Conservation (phyloP, 2,888 invertebrate genomes). For the Pseudanteris insignis region DNA sequence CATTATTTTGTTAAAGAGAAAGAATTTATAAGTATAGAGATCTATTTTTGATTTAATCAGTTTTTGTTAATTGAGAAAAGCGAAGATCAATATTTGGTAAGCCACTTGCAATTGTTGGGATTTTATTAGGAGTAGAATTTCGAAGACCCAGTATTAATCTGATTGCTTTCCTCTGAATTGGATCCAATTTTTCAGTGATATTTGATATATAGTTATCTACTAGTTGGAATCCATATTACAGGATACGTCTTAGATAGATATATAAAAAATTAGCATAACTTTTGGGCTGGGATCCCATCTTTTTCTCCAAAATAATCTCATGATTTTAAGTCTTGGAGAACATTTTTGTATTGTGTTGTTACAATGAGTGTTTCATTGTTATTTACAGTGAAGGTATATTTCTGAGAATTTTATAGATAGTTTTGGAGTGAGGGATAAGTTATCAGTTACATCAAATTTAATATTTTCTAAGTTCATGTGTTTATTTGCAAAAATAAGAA, state of each 20-base stretch:
- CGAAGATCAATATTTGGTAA: neutral
- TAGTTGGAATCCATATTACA: slow-evolving; percentile 6
- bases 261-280: slow-evolving; percentile 10
- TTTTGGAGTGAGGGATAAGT: too few relatives aligned
- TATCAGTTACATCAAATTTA: too few relatives aligned
- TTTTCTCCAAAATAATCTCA: slow-evolving; percentile 1
- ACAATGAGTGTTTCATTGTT: neutral
- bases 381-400: neutral
- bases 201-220: neutral
- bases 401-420: too few relatives aligned
- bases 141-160: neutral
- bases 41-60: neutral
- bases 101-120: neutral
- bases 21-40: neutral
- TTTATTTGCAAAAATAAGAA: too few relatives aligned
- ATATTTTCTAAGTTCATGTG: too few relatives aligned
- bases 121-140: neutral
- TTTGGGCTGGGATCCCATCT: slow-evolving; percentile 19
- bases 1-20: too few relatives aligned
- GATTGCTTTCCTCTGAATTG: slow-evolving; percentile 3
- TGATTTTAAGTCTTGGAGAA: slow-evolving; percentile 2
- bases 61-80: neutral
- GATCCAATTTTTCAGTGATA: neutral
- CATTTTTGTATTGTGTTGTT: neutral
- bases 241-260: neutral